These are phyloP conservation scores for Eretmochelys imbricata DNA, from an alignment of 2,113 vertebrate genomes.

Conservation along the genomic window DNA sequence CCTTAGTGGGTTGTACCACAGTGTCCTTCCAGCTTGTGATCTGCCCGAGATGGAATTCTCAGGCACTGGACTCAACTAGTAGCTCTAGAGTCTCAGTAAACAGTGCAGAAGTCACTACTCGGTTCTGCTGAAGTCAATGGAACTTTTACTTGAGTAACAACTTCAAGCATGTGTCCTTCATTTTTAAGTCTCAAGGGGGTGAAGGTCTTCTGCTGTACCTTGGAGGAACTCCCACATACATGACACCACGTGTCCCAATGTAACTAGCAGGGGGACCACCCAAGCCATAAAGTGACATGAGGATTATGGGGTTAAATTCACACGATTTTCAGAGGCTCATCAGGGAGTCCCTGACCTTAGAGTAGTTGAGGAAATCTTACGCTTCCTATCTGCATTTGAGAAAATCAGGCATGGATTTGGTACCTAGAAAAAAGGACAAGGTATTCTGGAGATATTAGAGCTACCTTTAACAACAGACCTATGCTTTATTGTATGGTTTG, in stretches of 20 bases:
- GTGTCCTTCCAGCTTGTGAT: neutral
- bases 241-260: neutral
- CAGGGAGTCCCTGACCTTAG: neutral
- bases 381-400: neutral
- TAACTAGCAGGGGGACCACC: neutral
- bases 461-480: neutral
- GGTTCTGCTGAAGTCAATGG: neutral
- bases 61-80: neutral
- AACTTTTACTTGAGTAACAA: neutral
- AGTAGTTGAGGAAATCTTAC: neutral
- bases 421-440: neutral
- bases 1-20: neutral
- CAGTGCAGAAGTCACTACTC: neutral
- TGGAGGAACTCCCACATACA: neutral
- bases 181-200: neutral
- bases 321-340: neutral
- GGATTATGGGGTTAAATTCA: neutral
- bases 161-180: neutral
- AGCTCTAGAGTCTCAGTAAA: neutral
- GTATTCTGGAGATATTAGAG: neutral
- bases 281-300: rapidly evolving
- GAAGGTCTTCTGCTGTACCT: neutral
- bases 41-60: neutral
- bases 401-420: neutral
- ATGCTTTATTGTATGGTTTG: neutral